Base-by-base conservation (phyloP, 2,888 invertebrate genomes). In the Allacma fusca region DNA sequence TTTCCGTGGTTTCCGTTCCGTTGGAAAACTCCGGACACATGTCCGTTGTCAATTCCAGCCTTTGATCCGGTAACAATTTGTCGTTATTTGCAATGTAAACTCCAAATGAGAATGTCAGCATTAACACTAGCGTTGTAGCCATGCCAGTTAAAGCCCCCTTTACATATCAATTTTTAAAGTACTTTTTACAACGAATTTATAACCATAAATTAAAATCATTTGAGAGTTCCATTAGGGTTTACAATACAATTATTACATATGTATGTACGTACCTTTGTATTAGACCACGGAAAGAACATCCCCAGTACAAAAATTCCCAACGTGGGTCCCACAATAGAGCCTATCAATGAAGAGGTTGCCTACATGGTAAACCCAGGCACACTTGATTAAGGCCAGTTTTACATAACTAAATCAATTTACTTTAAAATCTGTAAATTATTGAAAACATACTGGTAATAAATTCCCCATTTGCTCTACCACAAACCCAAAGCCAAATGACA, bases 281-380 rank as follows among this genome's bases (percentile, higher is more conserved):
- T 96, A 2, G 94, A 92, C 91, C 92, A 93, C 0, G 96, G 96
- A 83, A 95, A 92, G 83, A 93, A 92, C 91, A 96, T 95, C 75
- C 96, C 96, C 23, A 96, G 88, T 0, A 94, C 91, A 86, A 96
- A 96, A 2, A 96, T 88, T 0, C 96, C 96, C 24, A 96, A 88
- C 0, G 94, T 92, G 0, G 96, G 92, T 1, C 96, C 96, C 1
- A 95, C 94, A 28, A 94, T 92, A 89, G 96, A 92, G 0, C 96
- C 96, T 85, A 95, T 94, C 85, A 96, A 92, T 68, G 70, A 23
- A 1, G 75, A 65, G 0, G 77, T 26, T 21, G 69, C 70, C 77
- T 79, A 34, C 9, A 21, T 13, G 57, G 62, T 68, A 26, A 69
- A 34, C 12, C 1, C 13, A 24, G 40, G 13, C 5, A 40, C 13